Evolutionary conservation across 2,113 vertebrate genomes (phyloP).

Genomic region (Burhinus bistriatus): DNA sequence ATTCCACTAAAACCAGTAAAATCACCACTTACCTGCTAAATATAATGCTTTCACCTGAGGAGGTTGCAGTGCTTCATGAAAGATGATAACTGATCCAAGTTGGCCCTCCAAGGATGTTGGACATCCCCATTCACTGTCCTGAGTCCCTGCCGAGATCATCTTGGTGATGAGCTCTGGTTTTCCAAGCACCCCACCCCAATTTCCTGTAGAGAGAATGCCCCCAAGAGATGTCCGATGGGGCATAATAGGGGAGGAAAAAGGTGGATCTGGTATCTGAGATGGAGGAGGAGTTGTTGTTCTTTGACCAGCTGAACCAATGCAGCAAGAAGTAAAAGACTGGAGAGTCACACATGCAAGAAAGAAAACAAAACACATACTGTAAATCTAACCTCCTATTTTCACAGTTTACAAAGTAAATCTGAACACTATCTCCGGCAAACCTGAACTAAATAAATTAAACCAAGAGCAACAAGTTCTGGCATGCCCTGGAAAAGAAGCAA

Average conservation of each 20-base stretch:
- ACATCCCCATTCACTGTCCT: slow-evolving; percentile 97
- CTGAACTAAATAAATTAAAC: not conserved
- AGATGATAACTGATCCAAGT: slow-evolving; percentile 89
- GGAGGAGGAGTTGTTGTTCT: slow-evolving; percentile 96
- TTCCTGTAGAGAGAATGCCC: slow-evolving; percentile 83
- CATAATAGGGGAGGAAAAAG: slow-evolving; percentile 80
- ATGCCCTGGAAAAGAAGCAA: not conserved
- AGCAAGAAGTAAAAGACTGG: slow-evolving; percentile 92
- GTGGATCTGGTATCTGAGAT: slow-evolving; percentile 94
- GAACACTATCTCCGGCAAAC: not conserved
- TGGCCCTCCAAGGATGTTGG: slow-evolving; percentile 96
- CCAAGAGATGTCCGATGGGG: slow-evolving; percentile 87
- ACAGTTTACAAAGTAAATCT: not conserved
- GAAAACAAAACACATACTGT: not conserved
- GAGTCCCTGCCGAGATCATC: slow-evolving; percentile 94
- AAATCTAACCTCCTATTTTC: not conserved
- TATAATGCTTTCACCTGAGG: slow-evolving; percentile 89
- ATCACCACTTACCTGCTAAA: slow-evolving; percentile 79
- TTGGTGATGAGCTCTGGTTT: slow-evolving; percentile 90
- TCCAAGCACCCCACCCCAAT: slow-evolving; percentile 83
- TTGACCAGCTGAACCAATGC: slow-evolving; percentile 96
- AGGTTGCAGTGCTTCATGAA: slow-evolving; percentile 88
- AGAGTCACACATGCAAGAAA: not conserved
- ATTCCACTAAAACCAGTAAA: not conserved
- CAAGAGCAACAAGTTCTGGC: not conserved